These are phyloP conservation scores for Ctenochaetus hawaiiensis DNA, from an alignment of 2,797 vertebrate genomes.

Conservation along the genomic window DNA sequence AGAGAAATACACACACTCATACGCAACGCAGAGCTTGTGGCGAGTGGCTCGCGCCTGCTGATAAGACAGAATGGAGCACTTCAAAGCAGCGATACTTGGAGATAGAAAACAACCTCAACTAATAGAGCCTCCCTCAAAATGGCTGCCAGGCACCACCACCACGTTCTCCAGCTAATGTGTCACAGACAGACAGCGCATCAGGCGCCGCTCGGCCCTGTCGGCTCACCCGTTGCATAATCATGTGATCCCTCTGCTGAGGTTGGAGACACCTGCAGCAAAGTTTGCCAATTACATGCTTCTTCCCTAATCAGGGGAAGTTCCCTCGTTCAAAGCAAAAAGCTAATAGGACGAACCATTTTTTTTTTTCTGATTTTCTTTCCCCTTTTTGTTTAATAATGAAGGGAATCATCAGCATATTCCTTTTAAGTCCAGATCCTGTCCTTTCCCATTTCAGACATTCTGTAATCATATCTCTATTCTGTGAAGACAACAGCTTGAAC, in stretches of 20 bases:
- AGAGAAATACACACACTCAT: conserved; percentile 19
- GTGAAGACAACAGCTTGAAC: background rate
- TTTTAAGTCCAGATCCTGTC: conserved; percentile 6
- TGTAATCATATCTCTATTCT: conserved; percentile 24
- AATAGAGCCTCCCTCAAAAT: conserved; percentile 76
- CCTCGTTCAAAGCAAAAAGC: conserved; percentile 61
- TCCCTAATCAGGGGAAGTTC: conserved; percentile 60
- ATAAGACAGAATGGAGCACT: conserved; percentile 80
- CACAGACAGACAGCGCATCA: conserved; percentile 42
- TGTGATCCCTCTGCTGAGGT: conserved; percentile 45
- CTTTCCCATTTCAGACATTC: conserved; percentile 17
- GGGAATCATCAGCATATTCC: conserved; percentile 27
- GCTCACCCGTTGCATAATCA: conserved; percentile 62
- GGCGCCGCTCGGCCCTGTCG: conserved; percentile 17
- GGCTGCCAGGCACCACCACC: conserved; percentile 67
- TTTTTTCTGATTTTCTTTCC: background rate
- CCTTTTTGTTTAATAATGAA: conserved; percentile 25
- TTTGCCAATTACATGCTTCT: conserved; percentile 55
- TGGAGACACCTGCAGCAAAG: conserved; percentile 69
- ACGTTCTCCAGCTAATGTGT: conserved; percentile 57
- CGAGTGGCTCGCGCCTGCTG: conserved; percentile 71
- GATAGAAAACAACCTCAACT: conserved; percentile 77
- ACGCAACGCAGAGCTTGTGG: conserved; percentile 63
- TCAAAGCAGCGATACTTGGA: conserved; percentile 79
- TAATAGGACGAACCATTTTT: conserved; percentile 16